Conservation (phyloP, 2,113 vertebrate genomes). For the Pelecanus crispus region DNA sequence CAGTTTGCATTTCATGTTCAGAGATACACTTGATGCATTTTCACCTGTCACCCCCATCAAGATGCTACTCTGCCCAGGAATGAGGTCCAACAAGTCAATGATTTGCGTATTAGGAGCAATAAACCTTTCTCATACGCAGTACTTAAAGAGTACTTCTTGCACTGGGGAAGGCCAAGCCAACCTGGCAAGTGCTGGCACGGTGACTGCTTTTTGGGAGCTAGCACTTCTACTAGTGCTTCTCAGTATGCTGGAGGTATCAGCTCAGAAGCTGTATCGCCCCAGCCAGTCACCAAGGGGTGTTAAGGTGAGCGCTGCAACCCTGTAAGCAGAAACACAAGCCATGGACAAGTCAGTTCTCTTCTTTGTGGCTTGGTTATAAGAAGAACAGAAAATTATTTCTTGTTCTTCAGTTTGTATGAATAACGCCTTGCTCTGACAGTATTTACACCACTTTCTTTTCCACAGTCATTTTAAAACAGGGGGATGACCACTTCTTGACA, state of each 20-base stretch:
- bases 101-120: neutral
- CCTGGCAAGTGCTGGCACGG: neutral
- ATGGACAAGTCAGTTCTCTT: neutral
- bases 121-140: neutral
- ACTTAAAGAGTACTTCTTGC: neutral
- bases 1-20: neutral
- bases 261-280: neutral
- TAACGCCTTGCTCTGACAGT: neutral
- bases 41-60: neutral
- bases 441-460: neutral
- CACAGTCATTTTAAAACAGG: neutral
- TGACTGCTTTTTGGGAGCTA: neutral
- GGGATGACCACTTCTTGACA: neutral
- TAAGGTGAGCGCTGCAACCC: neutral
- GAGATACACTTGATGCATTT: neutral
- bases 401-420: neutral
- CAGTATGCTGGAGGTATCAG: neutral
- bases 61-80: neutral
- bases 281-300: neutral
- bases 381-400: neutral
- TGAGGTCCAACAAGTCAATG: rapidly evolving
- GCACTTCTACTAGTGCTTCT: neutral
- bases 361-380: neutral
- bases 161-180: neutral
- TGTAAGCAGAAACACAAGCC: neutral